phyloP scores from a whole-genome alignment of 37 sponge, comb jelly and placozoan genomes.

The Aplysina aerophoba region DNA sequence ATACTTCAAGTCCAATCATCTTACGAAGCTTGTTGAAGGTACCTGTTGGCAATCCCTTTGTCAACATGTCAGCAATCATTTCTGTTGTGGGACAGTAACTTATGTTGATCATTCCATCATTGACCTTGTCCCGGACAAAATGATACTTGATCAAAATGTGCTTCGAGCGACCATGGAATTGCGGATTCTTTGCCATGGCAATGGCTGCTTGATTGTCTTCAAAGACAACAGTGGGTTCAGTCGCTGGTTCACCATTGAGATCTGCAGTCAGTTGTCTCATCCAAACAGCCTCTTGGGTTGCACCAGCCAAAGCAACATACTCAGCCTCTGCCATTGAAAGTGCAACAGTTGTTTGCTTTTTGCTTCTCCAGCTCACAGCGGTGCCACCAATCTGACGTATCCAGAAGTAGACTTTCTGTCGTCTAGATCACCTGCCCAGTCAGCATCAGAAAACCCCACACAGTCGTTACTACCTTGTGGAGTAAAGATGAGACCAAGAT shows the following conservation, averaged over 20 bases:
- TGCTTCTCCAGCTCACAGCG: constrained; percentile 44
- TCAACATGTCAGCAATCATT: constrained; percentile 44
- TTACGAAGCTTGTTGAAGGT: constrained; percentile 31
- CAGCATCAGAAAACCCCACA: constrained; percentile 44
- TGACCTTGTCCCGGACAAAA: constrained; percentile 40
- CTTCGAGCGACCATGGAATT: constrained; percentile 41
- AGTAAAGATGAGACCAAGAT: constrained; percentile 35
- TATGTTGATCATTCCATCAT: constrained; percentile 28
- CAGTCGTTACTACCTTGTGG: not conserved
- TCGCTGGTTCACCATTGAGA: not conserved
- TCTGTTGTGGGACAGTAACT: constrained; percentile 34
- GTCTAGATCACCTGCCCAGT: constrained; percentile 40
- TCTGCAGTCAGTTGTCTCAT: constrained; percentile 37
- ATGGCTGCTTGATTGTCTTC: constrained; percentile 47
- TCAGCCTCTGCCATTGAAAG: constrained; percentile 51
- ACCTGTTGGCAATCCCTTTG: constrained; percentile 17
- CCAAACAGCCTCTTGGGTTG: constrained; percentile 55
- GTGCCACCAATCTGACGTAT: constrained; percentile 27
- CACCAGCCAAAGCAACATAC: constrained; percentile 47
- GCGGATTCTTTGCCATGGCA: constrained; percentile 34
- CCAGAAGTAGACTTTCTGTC: constrained; percentile 34
- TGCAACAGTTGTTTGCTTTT: constrained; percentile 48
- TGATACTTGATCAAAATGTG: constrained; percentile 50
- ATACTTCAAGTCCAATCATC: constrained; percentile 40
- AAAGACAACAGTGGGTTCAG: constrained; percentile 23